A percentile compares a stretch with the other conserved stretches of the same genome.
Evolutionary conservation across 2,113 vertebrate species (phyloP).

Genomic region (Neomonachus schauinslandi): DNA sequence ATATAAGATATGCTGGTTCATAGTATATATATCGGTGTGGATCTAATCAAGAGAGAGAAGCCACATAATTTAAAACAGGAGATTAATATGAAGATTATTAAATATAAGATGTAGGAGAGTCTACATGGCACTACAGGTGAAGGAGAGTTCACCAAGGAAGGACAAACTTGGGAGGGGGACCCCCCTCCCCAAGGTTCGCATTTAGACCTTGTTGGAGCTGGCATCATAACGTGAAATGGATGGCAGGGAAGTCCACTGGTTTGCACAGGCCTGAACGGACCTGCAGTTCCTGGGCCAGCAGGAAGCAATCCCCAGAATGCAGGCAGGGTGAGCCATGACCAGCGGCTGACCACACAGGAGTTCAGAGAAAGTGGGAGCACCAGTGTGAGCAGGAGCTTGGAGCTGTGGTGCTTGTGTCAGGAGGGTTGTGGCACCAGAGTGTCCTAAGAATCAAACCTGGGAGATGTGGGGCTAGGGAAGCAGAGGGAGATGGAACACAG

Average conservation of each 20-base stretch:
- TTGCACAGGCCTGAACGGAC: neutral
- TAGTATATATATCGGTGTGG: neutral
- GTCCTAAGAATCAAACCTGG: neutral
- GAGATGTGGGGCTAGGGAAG: neutral
- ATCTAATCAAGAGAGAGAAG: slow-evolving; percentile 40
- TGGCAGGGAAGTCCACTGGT: neutral
- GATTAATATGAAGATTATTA: neutral
- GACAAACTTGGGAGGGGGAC: neutral
- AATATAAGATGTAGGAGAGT: neutral
- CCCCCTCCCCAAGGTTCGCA: neutral
- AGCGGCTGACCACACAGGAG: neutral
- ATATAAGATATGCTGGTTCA: neutral
- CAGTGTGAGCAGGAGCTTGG: neutral
- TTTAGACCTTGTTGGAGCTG: neutral
- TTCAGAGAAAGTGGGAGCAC: neutral
- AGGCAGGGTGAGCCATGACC: neutral
- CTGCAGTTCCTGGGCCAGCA: neutral
- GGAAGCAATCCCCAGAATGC: neutral
- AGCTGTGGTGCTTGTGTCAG: neutral
- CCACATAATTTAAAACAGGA: neutral
- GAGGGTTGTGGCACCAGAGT: neutral
- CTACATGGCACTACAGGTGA: neutral
- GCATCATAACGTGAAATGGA: no score
- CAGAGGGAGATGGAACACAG: neutral
- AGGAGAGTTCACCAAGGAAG: neutral